Base-by-base conservation (phyloP, 1,140 invertebrate genomes). In the Conus ventricosus region DNA sequence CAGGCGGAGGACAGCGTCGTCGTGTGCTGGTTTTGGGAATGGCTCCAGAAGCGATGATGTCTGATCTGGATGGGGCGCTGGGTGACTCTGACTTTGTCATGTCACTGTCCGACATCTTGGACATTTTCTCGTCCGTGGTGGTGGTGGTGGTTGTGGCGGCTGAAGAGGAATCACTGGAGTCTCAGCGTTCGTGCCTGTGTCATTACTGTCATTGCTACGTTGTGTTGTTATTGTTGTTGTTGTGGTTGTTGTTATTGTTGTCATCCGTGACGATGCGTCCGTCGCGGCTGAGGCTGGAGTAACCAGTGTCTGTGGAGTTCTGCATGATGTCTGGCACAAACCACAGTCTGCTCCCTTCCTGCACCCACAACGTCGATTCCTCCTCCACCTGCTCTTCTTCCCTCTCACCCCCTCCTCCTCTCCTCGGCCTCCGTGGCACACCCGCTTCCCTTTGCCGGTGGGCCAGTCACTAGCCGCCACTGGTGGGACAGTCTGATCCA, bases 261-360 rank as follows among this genome's bases (percentile, higher is more conserved):
- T 89, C 86, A 84, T 90, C 90, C 17, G 89, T 55, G 53, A 86
- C 88, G 53, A 81, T 51, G 8, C 60, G 90, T 6, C 90, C 86
- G 82, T 92, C 91, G 25, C 91, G 76, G 8, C 87, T 91, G 71
- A 92, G 82, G 85, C 92, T 92, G 15, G 92, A 91, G 87, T 92
- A 92, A 1, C 92, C 92, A 20, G 92, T 91, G 86, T 92, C 92
- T 6, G 91, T 91, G 7, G 91, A 91, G 76, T 92, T 91, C 81
- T 91, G 90, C 89, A 92, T 90, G 76, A 89, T 84, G 83, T 88
- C 88, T 1, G 83, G 78, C 6, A 88, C 84, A 23, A 75, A 25
- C 85, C 86, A 89, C 25, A 88, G 60, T 54, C 88, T 91, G 54
- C 71, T 60, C 15, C 60, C 84, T 13, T 67, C 82, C 20, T 54